Conservation (phyloP, 2,797 vertebrate species). For the Xenops minutus region DNA sequence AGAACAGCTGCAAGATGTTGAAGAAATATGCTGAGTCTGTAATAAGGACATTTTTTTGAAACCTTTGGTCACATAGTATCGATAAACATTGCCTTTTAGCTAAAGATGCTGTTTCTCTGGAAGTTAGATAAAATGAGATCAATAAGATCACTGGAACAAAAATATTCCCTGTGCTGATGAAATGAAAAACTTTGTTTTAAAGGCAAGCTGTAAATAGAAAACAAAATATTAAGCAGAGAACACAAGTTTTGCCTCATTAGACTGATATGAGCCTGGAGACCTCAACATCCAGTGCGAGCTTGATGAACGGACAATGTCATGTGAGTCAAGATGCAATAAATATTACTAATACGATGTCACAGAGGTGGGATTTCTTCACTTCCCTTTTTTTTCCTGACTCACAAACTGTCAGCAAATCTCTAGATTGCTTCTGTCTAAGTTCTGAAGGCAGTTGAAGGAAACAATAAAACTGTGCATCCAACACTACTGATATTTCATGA, state of each 20-base stretch:
- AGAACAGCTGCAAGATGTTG: neutral
- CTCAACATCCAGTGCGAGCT: neutral
- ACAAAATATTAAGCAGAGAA: conserved; percentile 2
- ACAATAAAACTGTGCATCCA: neutral
- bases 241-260: neutral
- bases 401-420: neutral
- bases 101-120: neutral
- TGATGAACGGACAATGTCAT: neutral
- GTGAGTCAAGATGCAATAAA: conserved; percentile 11
- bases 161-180: neutral
- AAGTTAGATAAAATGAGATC: neutral
- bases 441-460: neutral
- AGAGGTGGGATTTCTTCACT: conserved; percentile 11
- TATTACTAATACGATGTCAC: conserved; percentile 9
- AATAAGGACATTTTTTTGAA: neutral
- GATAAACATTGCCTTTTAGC: neutral
- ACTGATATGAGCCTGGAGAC: neutral
- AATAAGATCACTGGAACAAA: neutral
- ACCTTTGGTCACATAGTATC: neutral
- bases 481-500: neutral
- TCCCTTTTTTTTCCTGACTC: neutral
- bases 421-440: neutral
- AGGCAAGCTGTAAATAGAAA: conserved; percentile 13
- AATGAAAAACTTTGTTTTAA: neutral
- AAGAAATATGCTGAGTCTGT: neutral